Base-by-base conservation (phyloP, 2,113 vertebrate species). In the Dasyornis broadbenti region DNA sequence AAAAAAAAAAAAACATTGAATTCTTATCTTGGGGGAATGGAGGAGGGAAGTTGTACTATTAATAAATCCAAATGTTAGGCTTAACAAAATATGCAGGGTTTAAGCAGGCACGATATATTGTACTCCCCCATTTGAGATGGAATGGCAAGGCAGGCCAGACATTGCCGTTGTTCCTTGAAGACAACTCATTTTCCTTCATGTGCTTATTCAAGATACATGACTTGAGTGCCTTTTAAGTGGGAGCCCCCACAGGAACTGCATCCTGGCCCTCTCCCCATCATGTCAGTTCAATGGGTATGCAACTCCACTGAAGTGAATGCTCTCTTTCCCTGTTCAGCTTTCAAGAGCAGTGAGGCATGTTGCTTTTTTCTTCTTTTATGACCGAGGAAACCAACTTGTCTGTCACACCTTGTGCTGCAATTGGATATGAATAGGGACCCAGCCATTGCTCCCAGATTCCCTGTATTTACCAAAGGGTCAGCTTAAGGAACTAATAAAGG, bases 51-150 rank as follows among this genome's bases (percentile, higher is more conserved):
- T 33, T 59, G 60, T 59, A 50, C 68, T 95, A 71, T 86, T 95
- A 88, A 90, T 89, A 90, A 94, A 90, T 71, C 73, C 56, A 93
- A 92, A 89, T 56, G 82, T 86, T 92, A 86, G 64, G 59, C 39
- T 94, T 94, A 59, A 92, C 76, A 89, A 60, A 68, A 69, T 87
- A 82, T 40, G 52, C 54, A 90, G 73, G 64, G 21, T 80, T 95
- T 53, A 77, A 66, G 39, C 68, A 94, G 30, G n/a, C 27, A 50
- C 84, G 39, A 94, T 84, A n/a, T 27, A 76, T 45, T 40, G 11
- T 65, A 66, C 13, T 65, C 11, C 28, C 28, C 15, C 4, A 24
- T 77, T 93, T 77, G 56, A 88, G 76, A 77, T 83, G 15, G 27
- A 81, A 73, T 35, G 42, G 71, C n/a, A 57, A 79, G 20, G 53